Conservation (phyloP, 2,113 vertebrate genomes). For the Aegotheles bennettii region DNA sequence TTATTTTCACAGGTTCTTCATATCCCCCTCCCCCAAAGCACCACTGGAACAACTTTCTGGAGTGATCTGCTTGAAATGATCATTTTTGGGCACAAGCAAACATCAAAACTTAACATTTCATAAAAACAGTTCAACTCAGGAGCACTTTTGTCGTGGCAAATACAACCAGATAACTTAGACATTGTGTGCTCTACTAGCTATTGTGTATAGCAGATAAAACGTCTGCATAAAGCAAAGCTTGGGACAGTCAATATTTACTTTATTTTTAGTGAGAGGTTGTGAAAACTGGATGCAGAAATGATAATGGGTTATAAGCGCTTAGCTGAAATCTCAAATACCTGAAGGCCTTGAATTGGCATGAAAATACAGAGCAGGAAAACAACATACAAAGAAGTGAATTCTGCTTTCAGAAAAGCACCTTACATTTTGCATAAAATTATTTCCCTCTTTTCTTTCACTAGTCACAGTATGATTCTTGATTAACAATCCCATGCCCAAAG, state of each 20-base stretch:
- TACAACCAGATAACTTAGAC: not conserved
- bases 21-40: constrained; percentile 27
- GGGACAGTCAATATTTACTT: not conserved
- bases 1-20: constrained; percentile 59
- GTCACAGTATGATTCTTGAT: not conserved
- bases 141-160: not conserved
- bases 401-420: not conserved
- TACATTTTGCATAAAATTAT: not conserved
- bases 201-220: not conserved
- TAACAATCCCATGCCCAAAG: not conserved
- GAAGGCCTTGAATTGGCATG: not conserved
- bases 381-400: not conserved
- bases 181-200: not conserved
- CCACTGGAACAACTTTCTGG: constrained; percentile 55
- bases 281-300: not conserved
- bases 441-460: not conserved
- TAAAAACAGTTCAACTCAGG: not conserved
- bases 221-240: not conserved
- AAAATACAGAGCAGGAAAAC: not conserved
- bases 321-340: not conserved
- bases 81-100: constrained; percentile 13
- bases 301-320: not conserved
- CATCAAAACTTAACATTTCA: constrained; percentile 5
- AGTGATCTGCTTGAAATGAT: constrained; percentile 19
- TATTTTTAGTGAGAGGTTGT: not conserved